A percentile compares a stretch with the other conserved stretches of the same genome.
phyloP scores from a whole-genome alignment of 2,888 invertebrate genomes.

The Apamea crenata region DNA sequence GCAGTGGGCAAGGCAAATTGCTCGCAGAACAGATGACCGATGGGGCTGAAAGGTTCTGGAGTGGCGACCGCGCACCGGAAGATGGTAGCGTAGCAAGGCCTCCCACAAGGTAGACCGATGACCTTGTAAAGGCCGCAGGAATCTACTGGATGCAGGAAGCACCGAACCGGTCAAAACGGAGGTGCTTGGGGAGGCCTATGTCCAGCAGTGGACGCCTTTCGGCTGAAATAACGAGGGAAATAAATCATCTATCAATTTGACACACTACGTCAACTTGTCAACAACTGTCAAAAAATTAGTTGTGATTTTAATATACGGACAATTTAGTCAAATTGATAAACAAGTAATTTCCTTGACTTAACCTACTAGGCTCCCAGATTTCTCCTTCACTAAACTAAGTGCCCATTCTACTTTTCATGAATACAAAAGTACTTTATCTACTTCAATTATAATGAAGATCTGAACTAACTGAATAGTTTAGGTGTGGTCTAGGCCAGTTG shows the following conservation, averaged over 20 bases:
- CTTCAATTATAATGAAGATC: constrained; percentile 37
- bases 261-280: not conserved
- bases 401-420: constrained; percentile 37
- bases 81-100: too few species aligned
- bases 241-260: not conserved
- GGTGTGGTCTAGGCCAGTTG: constrained; percentile 22
- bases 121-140: too few species aligned
- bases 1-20: too few species aligned
- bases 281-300: not conserved
- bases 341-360: not conserved
- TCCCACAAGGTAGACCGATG: too few species aligned
- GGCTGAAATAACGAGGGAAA: not conserved
- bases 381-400: not conserved
- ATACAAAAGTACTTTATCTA: constrained; percentile 39
- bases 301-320: not conserved
- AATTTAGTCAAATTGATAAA: not conserved
- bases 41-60: too few species aligned
- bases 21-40: too few species aligned
- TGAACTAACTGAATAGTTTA: constrained; percentile 45
- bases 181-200: too few species aligned
- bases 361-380: not conserved
- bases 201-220: too few species aligned
- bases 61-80: too few species aligned
- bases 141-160: too few species aligned
- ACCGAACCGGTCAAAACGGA: too few species aligned